phyloP scores from a whole-genome alignment of 2,888 invertebrate species.

The Rutpela maculata region DNA sequence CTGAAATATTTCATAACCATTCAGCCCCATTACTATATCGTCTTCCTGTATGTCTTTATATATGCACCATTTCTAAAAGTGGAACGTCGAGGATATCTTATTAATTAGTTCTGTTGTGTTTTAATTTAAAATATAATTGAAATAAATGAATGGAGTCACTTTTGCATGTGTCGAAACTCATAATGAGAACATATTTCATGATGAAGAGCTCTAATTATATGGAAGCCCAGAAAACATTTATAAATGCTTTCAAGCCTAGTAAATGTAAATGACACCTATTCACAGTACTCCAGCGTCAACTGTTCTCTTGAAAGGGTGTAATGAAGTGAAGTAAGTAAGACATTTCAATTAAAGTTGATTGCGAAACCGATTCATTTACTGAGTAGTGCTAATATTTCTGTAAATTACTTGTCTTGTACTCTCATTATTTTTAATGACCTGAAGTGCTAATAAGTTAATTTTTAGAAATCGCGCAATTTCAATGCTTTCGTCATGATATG shows the following conservation, averaged over 20 bases:
- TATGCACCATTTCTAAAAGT: neutral
- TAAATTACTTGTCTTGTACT: conserved; percentile 20
- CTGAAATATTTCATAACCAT: too few relatives aligned
- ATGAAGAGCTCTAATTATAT: conserved; percentile 20
- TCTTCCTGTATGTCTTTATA: neutral
- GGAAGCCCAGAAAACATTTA: conserved; percentile 15
- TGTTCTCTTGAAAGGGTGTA: conserved; percentile 23
- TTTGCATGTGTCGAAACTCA: neutral
- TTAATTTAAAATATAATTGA: conserved; percentile 10
- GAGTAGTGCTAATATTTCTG: conserved; percentile 16
- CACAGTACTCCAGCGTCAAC: conserved; percentile 21
- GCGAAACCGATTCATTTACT: conserved; percentile 16
- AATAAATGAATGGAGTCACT: conserved; percentile 17
- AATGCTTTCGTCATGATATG: too few relatives aligned
- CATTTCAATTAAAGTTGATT: conserved; percentile 30
- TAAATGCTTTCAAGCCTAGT: conserved; percentile 13
- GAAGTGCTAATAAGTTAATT: neutral
- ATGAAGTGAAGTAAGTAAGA: conserved; percentile 28
- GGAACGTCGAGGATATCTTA: neutral
- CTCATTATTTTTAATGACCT: conserved; percentile 3
- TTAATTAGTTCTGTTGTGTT: neutral
- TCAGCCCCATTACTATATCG: too few relatives aligned
- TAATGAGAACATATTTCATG: conserved; percentile 26
- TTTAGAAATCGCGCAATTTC: too few relatives aligned
- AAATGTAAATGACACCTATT: conserved; percentile 33